Base-by-base conservation (phyloP, 2,113 vertebrate species). In the Thymallus thymallus region DNA sequence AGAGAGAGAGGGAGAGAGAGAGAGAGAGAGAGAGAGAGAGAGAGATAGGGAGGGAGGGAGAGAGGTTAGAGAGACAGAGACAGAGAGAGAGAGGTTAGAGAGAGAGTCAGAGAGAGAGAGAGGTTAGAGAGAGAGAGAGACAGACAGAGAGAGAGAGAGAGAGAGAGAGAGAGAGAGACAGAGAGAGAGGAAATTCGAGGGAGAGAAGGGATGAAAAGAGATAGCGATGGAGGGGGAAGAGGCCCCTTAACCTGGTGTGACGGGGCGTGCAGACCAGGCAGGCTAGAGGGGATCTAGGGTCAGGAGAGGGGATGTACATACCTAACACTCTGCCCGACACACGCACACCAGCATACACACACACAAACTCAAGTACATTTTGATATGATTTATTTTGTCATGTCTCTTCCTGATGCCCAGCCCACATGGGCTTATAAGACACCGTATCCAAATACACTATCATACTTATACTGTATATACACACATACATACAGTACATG, bases 221-320 rank as follows among this genome's bases (percentile, higher is more conserved):
- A 48, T 32, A 58, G 41, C 58, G 69, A 22, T 26, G 51, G 72
- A 46, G 63, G 71, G 72, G 58, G 86, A 78, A 87, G 84, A 80
- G 85, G 80, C 82, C 85, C 86, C 75, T 35, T 91, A 91, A 91
- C 90, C 91, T 90, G 90, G 90, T 87, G 87, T 73, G 89, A 91
- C 87, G 76, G 85, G 86, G 87, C 88, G 81, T 91, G 88, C 84
- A 86, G 83, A 88, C 80, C 75, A 84, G 48, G 48, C 48, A 16
- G 48, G 48, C 48, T 26, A 16, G 32, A n/a, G 63, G 55, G 58
- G 61, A 24, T 16, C 23, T 5, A 0, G 41, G 45, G 35, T 14
- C 41, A 35, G 32, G 6, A 24, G 35, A 18, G n/a, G 62, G 48
- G 48, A 51, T 51, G 48, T 51, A 51, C 48, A 51, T 41, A 3